Conservation (phyloP, 2,113 vertebrate genomes). For the Cairina moschata region DNA sequence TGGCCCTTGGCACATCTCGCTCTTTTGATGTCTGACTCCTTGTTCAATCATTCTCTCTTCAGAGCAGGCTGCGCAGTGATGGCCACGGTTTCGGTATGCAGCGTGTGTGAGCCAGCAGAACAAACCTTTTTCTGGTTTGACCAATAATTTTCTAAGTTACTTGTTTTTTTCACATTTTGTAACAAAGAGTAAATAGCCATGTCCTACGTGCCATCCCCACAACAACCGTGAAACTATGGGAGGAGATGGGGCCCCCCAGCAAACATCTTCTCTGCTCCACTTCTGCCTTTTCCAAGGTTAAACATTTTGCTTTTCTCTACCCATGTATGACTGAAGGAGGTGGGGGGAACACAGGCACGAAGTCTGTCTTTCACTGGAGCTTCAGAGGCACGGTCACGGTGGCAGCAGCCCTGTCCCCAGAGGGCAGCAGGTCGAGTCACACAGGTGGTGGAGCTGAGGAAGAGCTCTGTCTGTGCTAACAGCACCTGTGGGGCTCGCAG, state of each 20-base stretch:
- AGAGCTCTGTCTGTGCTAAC: too few relatives aligned
- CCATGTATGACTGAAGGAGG: not conserved
- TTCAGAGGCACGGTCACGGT: not conserved
- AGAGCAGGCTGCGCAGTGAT: not conserved
- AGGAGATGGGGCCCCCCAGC: not conserved
- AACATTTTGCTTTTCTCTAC: not conserved
- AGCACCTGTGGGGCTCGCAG: not conserved
- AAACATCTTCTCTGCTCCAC: not conserved
- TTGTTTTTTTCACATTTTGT: not conserved
- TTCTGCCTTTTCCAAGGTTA: not conserved
- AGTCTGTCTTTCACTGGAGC: not conserved
- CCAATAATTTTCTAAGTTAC: not conserved
- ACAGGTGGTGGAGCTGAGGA: accelerated
- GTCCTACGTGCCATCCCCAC: accelerated
- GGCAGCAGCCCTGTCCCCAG: not conserved
- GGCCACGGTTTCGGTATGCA: not conserved
- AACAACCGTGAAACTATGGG: not conserved
- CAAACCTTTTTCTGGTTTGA: not conserved
- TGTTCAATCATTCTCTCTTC: not conserved
- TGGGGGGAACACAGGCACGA: accelerated
- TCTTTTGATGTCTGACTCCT: not conserved
- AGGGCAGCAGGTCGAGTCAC: not conserved
- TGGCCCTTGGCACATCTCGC: accelerated
- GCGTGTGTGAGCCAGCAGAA: not conserved
- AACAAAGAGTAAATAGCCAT: not conserved